Evolutionary conservation across 2,888 invertebrate genomes (phyloP).

Genomic region (Fragum whitleyi): DNA sequence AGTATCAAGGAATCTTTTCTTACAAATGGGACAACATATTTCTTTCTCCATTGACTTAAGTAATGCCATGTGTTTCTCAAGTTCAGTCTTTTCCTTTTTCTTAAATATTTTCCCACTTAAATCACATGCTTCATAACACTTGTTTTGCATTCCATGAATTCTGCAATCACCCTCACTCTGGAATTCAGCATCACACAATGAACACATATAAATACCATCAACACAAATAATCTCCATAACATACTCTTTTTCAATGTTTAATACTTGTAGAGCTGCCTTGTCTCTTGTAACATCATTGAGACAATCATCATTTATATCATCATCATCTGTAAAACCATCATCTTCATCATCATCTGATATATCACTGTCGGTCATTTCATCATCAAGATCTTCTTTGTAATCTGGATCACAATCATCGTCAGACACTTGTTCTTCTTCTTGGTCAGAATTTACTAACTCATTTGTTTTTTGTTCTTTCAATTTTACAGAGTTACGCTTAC

Average conservation of each 20-base stretch:
- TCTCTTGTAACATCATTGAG: neutral
- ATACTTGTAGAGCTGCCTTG: constrained; percentile 26
- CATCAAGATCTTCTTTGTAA: constrained; percentile 14
- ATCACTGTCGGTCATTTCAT: neutral
- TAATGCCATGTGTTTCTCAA: constrained; percentile 26
- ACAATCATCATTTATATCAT: constrained; percentile 22
- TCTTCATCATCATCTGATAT: constrained; percentile 29
- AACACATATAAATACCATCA: constrained; percentile 36
- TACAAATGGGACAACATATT: constrained; percentile 23
- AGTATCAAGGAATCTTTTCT: constrained; percentile 40
- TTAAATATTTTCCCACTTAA: constrained; percentile 46
- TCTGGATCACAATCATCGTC: neutral
- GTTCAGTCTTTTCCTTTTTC: constrained; percentile 39
- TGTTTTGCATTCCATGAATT: constrained; percentile 35
- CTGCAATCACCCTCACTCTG: constrained; percentile 26
- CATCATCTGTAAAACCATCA: constrained; percentile 27
- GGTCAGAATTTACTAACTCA: neutral
- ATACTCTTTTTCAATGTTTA: constrained; percentile 33
- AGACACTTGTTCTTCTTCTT: neutral
- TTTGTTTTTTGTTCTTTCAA: neutral
- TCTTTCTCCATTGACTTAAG: constrained; percentile 37
- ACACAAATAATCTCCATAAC: constrained; percentile 36
- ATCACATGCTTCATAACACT: constrained; percentile 38
- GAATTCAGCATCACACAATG: constrained; percentile 49
- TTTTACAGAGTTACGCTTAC: neutral